Evolutionary conservation across 1,140 invertebrate species (phyloP).

Genomic region (Leptestheria dahalacensis): DNA sequence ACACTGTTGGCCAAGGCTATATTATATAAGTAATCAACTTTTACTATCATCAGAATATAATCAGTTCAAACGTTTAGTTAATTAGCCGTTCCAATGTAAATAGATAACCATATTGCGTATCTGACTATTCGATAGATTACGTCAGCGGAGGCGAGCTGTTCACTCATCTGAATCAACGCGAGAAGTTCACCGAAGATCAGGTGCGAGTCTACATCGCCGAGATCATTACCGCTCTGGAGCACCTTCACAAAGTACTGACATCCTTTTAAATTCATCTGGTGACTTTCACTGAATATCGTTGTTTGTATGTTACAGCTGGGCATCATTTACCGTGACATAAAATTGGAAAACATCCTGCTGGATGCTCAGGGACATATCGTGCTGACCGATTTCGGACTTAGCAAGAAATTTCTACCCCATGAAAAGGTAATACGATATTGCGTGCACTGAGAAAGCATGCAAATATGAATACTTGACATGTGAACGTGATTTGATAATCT

Average conservation of each 20-base stretch:
- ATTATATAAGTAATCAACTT: background rate
- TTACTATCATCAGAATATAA: background rate
- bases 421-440: conserved; percentile 43
- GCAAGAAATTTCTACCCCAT: conserved; percentile 64
- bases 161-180: conserved; percentile 75
- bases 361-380: conserved; percentile 78
- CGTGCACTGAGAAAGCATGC: no score
- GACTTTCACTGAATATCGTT: background rate
- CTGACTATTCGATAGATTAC: conserved; percentile 54
- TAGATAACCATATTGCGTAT: no score
- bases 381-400: conserved; percentile 79
- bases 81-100: no score
- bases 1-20: no score
- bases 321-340: conserved; percentile 93
- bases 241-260: conserved; percentile 59
- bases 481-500: no score
- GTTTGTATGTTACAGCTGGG: conserved; percentile 50
- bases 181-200: conserved; percentile 67
- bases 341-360: conserved; percentile 80
- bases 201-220: conserved; percentile 81
- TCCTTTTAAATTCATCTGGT: background rate
- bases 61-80: background rate
- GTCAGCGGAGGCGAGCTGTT: conserved; percentile 84
- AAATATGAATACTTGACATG: no score
- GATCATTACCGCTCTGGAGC: conserved; percentile 77